Evolutionary conservation across 2,888 invertebrate genomes (phyloP).

Genomic region (Resseliella maxima): DNA sequence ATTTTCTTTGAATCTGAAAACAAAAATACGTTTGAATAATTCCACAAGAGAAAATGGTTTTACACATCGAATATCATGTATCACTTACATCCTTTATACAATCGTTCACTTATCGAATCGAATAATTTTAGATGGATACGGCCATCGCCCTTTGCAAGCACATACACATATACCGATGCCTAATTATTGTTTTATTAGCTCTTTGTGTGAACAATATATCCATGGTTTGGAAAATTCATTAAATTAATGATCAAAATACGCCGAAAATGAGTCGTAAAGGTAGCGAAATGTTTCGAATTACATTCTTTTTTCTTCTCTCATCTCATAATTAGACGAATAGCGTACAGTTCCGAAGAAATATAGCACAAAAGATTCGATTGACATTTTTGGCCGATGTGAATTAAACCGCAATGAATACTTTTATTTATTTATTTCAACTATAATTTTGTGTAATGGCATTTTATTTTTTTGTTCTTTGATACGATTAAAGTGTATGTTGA

Average conservation of each 20-base stretch:
- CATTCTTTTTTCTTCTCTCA: not conserved
- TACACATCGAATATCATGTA: too few species aligned
- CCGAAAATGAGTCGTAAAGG: slow-evolving; percentile 27
- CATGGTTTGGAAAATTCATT: slow-evolving; percentile 4
- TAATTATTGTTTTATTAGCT: slow-evolving; percentile 36
- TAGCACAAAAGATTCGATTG: slow-evolving; percentile 23
- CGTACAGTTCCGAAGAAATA: not conserved
- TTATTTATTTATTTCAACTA: slow-evolving; percentile 55
- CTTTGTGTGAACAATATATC: not conserved
- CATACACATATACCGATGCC: not conserved
- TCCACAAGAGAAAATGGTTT: too few species aligned
- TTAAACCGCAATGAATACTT: slow-evolving; percentile 7
- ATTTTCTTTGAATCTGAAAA: not conserved
- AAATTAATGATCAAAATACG: slow-evolving; percentile 38
- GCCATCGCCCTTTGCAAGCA: too few species aligned
- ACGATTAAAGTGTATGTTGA: not conserved
- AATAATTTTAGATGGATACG: too few species aligned
- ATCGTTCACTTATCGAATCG: too few species aligned
- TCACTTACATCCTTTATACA: too few species aligned
- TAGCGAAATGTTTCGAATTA: not conserved
- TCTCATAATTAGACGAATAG: slow-evolving; percentile 8
- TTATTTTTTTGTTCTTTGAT: not conserved
- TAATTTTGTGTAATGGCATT: slow-evolving; percentile 51
- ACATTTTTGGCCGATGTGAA: not conserved
- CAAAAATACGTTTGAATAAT: too few species aligned